These are phyloP conservation scores for Metridium senile DNA, from an alignment of 92 coral and sea anemone genomes.

Conservation along the genomic window DNA sequence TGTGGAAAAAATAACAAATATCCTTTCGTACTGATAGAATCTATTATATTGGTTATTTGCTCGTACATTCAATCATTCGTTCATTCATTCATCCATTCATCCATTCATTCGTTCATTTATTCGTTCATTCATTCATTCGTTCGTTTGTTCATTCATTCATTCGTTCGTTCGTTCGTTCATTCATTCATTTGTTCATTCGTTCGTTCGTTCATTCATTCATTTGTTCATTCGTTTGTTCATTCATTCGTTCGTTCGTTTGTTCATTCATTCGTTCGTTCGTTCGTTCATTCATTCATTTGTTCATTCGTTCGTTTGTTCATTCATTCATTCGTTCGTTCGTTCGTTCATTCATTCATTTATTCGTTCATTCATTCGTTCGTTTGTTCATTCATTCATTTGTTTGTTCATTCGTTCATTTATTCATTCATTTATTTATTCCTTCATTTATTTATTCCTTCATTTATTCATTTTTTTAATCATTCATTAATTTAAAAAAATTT, in stretches of 20 bases:
- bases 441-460: no score
- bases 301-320: background rate
- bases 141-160: background rate
- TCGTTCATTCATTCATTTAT: background rate
- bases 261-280: background rate
- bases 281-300: background rate
- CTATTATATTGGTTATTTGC: background rate
- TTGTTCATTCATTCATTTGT: background rate
- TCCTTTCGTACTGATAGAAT: constrained; percentile 66
- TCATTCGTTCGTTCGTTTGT: background rate
- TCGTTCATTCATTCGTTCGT: background rate
- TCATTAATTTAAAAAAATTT: no score
- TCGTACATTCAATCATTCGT: background rate
- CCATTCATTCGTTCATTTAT: background rate
- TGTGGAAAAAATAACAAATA: constrained; percentile 68
- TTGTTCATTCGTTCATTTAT: background rate
- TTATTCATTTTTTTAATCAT: no score
- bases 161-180: background rate
- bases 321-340: background rate
- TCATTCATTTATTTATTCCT: no score
- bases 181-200: background rate
- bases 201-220: background rate
- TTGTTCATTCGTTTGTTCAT: background rate
- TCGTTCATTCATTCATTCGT: background rate
- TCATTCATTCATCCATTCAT: background rate